A percentile compares a stretch with the other conserved stretches of the same genome.
These are phyloP conservation scores for Cerastis leucographa DNA, from an alignment of 2,888 invertebrate species.

Conservation along the genomic window DNA sequence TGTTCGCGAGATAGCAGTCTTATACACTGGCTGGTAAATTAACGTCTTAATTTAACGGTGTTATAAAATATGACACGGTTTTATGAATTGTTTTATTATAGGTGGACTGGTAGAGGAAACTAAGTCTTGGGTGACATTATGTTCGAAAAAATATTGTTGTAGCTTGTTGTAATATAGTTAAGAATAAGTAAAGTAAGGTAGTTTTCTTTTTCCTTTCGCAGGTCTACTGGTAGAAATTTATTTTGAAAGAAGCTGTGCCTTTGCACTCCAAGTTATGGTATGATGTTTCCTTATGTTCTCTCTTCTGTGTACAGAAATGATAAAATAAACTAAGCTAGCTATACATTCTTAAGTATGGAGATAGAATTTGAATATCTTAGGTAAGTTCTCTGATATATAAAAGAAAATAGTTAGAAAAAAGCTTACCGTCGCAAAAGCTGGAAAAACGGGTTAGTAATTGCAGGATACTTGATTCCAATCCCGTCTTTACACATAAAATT, in stretches of 20 bases:
- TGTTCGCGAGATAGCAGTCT: constrained; percentile 61
- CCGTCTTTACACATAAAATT: not conserved
- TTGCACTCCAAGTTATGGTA: too few relatives aligned
- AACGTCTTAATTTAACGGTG: constrained; percentile 44
- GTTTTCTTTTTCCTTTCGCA: too few relatives aligned
- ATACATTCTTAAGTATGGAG: not conserved
- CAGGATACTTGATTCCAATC: not conserved
- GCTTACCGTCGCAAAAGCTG: constrained; percentile 19
- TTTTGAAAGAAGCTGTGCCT: too few relatives aligned
- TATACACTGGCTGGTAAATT: constrained; percentile 50
- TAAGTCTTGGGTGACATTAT: constrained; percentile 27
- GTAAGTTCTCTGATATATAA: not conserved
- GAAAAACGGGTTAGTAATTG: constrained; percentile 30
- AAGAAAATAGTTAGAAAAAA: not conserved
- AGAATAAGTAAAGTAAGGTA: not conserved
- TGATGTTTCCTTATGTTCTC: too few relatives aligned
- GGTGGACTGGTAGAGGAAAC: constrained; percentile 17
- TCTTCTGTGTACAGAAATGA: too few relatives aligned
- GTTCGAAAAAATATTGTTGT: constrained; percentile 14
- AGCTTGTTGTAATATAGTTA: not conserved
- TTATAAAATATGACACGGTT: constrained; percentile 47
- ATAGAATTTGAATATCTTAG: not conserved
- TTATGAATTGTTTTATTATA: constrained; percentile 32
- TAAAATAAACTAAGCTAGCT: not conserved
- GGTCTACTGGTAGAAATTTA: too few relatives aligned